phyloP scores from a whole-genome alignment of 2,888 invertebrate species.

The Cephus runcator region DNA sequence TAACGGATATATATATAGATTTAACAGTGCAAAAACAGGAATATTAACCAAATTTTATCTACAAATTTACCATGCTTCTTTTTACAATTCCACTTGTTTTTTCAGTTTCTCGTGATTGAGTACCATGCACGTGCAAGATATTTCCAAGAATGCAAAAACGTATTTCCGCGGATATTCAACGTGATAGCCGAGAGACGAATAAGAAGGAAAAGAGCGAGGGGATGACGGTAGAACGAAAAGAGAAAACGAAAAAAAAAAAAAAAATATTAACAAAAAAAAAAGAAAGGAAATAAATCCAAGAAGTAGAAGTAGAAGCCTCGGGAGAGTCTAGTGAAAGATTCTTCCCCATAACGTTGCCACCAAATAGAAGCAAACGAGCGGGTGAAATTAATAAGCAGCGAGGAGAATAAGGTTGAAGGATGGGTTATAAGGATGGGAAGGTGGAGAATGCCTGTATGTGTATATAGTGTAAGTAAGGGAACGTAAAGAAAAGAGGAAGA shows the following conservation, averaged over 20 bases:
- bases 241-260: background rate
- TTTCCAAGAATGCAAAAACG: conserved; percentile 34
- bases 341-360: conserved; percentile 30
- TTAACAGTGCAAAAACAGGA: too few relatives aligned
- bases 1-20: too few relatives aligned
- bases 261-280: conserved; percentile 6
- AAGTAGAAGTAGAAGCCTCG: background rate
- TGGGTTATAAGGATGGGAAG: too few relatives aligned
- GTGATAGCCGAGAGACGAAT: background rate
- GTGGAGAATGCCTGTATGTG: too few relatives aligned
- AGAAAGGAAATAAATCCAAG: conserved; percentile 13
- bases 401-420: conserved; percentile 6
- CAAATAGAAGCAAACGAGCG: conserved; percentile 33
- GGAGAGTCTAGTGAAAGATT: conserved; percentile 27
- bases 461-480: background rate
- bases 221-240: conserved; percentile 6
- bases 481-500: conserved; percentile 8
- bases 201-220: conserved; percentile 2
- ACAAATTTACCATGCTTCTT: too few relatives aligned
- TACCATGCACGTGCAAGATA: background rate
- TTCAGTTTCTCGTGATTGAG: background rate
- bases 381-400: conserved; percentile 36
- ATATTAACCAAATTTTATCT: too few relatives aligned
- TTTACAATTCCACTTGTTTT: too few relatives aligned
- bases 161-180: conserved; percentile 2